These are phyloP conservation scores for Yponomeuta malinellus DNA, from an alignment of 2,888 invertebrate genomes.

Conservation along the genomic window DNA sequence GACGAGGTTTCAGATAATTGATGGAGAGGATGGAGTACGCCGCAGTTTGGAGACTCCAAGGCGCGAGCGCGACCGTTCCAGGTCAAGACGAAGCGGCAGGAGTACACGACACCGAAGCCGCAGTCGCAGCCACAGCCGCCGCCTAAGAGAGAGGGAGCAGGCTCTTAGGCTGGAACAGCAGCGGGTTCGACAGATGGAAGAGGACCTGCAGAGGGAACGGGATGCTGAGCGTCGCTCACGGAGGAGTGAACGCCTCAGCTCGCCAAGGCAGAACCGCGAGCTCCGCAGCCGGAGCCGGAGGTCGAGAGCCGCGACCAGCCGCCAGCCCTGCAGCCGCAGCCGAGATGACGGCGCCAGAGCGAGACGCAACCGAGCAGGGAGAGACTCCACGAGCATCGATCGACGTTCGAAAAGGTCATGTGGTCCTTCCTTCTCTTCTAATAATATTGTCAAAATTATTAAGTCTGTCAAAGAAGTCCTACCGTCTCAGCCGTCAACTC, in stretches of 20 bases:
- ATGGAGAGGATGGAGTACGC: too few species aligned
- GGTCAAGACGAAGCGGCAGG: constrained; percentile 2
- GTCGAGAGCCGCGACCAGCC: background rate
- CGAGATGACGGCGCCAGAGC: background rate
- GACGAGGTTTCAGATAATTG: background rate
- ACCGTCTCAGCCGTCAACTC: constrained; percentile 16
- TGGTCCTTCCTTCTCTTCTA: constrained; percentile 19
- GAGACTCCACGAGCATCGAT: background rate
- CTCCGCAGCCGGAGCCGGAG: background rate
- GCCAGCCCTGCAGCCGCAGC: constrained; percentile 2
- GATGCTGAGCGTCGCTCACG: background rate
- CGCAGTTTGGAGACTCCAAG: too few species aligned
- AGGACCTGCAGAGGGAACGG: background rate
- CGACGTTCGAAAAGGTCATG: constrained; percentile 12
- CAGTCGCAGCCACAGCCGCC: constrained; percentile 9
- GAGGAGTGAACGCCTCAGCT: background rate
- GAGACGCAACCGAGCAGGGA: constrained; percentile 4
- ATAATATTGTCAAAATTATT: constrained; percentile 18
- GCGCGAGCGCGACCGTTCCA: background rate
- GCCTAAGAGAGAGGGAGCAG: background rate
- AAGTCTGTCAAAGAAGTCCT: constrained; percentile 17
- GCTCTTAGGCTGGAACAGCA: background rate
- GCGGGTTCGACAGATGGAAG: constrained; percentile 4
- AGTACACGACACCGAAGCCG: constrained; percentile 2
- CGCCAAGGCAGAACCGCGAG: background rate